Base-by-base conservation (phyloP, 2,797 vertebrate species). In the Molossus molossus region DNA sequence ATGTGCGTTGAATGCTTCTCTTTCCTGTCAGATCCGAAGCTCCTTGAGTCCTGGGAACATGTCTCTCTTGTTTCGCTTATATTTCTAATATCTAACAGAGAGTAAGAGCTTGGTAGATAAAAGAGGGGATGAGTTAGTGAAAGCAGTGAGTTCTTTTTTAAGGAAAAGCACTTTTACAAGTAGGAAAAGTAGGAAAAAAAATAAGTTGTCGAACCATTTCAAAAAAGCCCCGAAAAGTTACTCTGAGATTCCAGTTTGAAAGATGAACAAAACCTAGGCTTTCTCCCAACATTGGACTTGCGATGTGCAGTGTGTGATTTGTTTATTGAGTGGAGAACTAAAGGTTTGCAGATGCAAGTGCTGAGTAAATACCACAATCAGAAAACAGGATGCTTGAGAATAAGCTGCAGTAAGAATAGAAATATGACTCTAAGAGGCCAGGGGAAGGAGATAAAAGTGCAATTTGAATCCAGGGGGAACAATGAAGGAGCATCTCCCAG, bases 401-500 rank as follows among this genome's bases (percentile, higher is more conserved):
- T 72, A 81, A 93, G 86, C 84, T 96, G 76, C 83, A 89, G 40
- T 53, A 25, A 69, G 86, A 89, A 75, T 83, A 48, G 69, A 96
- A 89, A 76, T 55, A 13, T 79, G 89, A 91, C 82, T 75, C 86
- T 65, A 62, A 77, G 91, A 96, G 89, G 73, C 87, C 75, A 29
- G 12, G 70, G 94, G 57, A 94, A 93, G 92, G 88, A 95, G 85
- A 67, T 87, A 62, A 96, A 96, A 94, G 94, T 77, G 79, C 48
- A 76, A 86, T 96, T 89, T 79, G 86, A 97, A 96, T 96, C 96
- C 96, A 88, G 95, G 23, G 85, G 93, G 96, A 87, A 88, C 89
- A 57, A 88, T 90, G 85, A 23, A 14, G 70, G 83, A 91, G 37
- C 95, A 82, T 97, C 96, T 95, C 96, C 48, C 57, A 92, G 96